phyloP scores from a whole-genome alignment of 2,113 vertebrate species.

The Cynocephalus volans region DNA sequence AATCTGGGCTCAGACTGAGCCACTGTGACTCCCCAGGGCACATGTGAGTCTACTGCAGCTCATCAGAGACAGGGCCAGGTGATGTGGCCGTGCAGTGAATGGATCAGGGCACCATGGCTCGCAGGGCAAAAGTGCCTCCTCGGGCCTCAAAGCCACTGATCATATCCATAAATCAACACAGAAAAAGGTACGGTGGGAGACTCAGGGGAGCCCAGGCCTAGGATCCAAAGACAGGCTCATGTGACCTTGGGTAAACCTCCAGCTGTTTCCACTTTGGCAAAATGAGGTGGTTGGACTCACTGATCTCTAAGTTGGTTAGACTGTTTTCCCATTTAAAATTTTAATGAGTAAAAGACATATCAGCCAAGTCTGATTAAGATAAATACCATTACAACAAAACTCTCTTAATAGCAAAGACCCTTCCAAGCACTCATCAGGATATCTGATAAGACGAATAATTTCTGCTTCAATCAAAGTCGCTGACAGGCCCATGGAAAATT shows the following conservation, averaged over 20 bases:
- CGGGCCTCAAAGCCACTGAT: not conserved
- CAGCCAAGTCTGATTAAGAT: conserved; percentile 49
- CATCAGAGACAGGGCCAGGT: not conserved
- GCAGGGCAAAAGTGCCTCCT: not conserved
- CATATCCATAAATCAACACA: not conserved
- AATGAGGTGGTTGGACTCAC: not conserved
- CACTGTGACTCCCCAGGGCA: not conserved
- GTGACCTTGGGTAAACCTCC: not conserved
- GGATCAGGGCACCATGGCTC: no score
- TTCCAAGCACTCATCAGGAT: not conserved
- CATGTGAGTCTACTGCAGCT: no score
- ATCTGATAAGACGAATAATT: conserved; percentile 67
- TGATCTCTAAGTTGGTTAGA: not conserved
- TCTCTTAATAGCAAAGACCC: not conserved
- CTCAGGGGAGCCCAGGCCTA: not conserved
- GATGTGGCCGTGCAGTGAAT: not conserved
- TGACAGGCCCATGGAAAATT: conserved; percentile 46
- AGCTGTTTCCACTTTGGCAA: not conserved
- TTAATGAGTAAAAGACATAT: not conserved
- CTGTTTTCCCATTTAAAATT: conserved; percentile 33
- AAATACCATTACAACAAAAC: conserved; percentile 50
- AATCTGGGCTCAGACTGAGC: not conserved
- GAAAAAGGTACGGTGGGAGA: not conserved
- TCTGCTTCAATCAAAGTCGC: conserved; percentile 62
- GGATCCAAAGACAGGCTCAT: not conserved